phyloP scores from a whole-genome alignment of 1,140 invertebrate genomes.

The Drosophila ficusphila region DNA sequence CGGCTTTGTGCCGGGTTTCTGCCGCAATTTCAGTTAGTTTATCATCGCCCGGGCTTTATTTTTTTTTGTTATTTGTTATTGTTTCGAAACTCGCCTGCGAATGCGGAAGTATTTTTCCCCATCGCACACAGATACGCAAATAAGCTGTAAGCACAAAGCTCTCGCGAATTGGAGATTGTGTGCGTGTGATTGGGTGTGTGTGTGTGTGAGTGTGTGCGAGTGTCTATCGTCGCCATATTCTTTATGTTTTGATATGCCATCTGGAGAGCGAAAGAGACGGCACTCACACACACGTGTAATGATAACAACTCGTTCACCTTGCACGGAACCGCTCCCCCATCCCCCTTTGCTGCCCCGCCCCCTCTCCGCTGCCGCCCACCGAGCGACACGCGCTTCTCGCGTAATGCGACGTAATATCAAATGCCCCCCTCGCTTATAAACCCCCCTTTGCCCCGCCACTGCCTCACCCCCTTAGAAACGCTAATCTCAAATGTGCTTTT shows the following conservation, averaged over 20 bases:
- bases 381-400: slow-evolving; percentile 64
- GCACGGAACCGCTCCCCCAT: slow-evolving; percentile 46
- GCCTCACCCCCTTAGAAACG: neutral
- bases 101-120: slow-evolving; percentile 75
- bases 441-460: neutral
- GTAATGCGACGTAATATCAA: slow-evolving; percentile 76
- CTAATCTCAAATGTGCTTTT: slow-evolving; percentile 36
- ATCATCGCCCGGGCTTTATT: slow-evolving; percentile 41
- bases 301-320: slow-evolving; percentile 79
- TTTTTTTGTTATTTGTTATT: slow-evolving; percentile 43
- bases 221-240: slow-evolving; percentile 73
- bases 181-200: neutral
- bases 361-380: slow-evolving; percentile 1
- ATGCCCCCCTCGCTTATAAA: neutral
- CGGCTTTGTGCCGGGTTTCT: slow-evolving; percentile 24
- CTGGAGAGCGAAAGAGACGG: slow-evolving; percentile 5
- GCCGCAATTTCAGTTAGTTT: slow-evolving; percentile 46
- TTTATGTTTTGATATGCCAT: slow-evolving; percentile 65
- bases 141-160: slow-evolving; percentile 50
- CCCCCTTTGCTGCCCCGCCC: neutral
- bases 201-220: slow-evolving; percentile 10
- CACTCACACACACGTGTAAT: slow-evolving; percentile 55
- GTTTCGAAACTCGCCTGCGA: slow-evolving; percentile 61
- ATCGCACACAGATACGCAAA: slow-evolving; percentile 60
- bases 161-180: neutral